Evolutionary conservation across 1,140 invertebrate genomes (phyloP).

Genomic region (Cherax quadricarinatus): DNA sequence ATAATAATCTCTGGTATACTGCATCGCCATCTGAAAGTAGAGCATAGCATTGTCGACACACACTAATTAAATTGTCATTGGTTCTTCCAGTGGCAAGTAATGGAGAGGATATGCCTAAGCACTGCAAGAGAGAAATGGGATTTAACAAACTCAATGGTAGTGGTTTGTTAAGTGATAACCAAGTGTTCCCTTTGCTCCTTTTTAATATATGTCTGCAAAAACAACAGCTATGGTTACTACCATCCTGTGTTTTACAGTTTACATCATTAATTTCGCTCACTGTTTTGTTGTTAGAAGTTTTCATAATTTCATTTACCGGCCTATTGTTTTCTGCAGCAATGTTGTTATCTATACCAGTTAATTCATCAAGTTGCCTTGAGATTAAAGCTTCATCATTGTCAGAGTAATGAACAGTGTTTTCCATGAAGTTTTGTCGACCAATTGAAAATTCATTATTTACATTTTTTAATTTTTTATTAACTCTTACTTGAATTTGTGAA

Average conservation of each 20-base stretch:
- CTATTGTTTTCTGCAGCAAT: background rate
- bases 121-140: conserved; percentile 14
- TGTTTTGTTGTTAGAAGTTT: background rate
- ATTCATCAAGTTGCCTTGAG: conserved; percentile 9
- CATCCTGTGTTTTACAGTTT: background rate
- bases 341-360: background rate
- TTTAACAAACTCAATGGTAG: conserved; percentile 31
- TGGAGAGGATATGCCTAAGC: conserved; percentile 5
- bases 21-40: conserved; percentile 29
- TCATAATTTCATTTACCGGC: background rate
- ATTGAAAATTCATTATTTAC: background rate
- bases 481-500: too few species aligned
- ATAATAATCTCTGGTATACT: conserved; percentile 8
- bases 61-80: background rate
- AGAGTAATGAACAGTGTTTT: background rate
- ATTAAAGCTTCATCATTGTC: background rate
- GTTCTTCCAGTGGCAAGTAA: background rate
- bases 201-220: conserved; percentile 7
- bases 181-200: background rate
- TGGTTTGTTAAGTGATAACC: background rate
- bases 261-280: background rate
- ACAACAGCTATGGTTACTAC: background rate
- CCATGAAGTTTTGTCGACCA: background rate
- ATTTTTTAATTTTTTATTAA: background rate
- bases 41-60: conserved; percentile 22